Evolutionary conservation across 2,113 vertebrate genomes (phyloP).

Genomic region (Mastomys coucha): DNA sequence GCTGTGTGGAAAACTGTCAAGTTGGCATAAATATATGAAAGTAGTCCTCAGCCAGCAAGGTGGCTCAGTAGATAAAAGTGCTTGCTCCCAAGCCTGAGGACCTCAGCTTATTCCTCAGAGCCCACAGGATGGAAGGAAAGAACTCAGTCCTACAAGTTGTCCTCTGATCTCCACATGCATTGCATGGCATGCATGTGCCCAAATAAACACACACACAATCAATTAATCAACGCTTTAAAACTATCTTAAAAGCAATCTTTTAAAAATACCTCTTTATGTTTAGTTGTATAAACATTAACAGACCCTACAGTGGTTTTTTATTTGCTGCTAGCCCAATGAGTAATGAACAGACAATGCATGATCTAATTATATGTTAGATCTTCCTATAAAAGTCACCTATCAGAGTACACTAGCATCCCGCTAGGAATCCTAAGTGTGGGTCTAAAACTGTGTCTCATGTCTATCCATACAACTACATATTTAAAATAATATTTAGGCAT

Average conservation of each 20-base stretch:
- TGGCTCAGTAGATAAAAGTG: background rate
- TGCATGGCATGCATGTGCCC: background rate
- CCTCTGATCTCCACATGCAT: too few relatives aligned
- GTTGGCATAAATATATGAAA: background rate
- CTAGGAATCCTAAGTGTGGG: background rate
- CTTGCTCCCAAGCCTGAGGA: background rate
- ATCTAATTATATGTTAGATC: background rate
- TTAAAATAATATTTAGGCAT: background rate
- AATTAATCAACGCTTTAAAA: background rate
- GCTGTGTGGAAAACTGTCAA: background rate
- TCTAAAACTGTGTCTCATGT: background rate
- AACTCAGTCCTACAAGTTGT: background rate
- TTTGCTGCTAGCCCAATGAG: background rate
- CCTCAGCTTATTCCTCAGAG: too few relatives aligned
- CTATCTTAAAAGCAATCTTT: background rate
- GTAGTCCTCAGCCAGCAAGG: background rate
- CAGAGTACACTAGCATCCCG: background rate
- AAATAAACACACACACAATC: background rate
- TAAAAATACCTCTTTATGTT: constrained; percentile 12
- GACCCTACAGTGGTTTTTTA: background rate
- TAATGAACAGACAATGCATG: background rate
- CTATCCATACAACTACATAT: background rate
- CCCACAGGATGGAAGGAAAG: background rate
- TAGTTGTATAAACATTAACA: constrained; percentile 18
- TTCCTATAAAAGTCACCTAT: background rate